A percentile compares a stretch with the other conserved stretches of the same genome.
These are phyloP conservation scores for Haliclona indistincta DNA, from an alignment of 37 sponge, comb jelly and placozoan species.

Conservation along the genomic window DNA sequence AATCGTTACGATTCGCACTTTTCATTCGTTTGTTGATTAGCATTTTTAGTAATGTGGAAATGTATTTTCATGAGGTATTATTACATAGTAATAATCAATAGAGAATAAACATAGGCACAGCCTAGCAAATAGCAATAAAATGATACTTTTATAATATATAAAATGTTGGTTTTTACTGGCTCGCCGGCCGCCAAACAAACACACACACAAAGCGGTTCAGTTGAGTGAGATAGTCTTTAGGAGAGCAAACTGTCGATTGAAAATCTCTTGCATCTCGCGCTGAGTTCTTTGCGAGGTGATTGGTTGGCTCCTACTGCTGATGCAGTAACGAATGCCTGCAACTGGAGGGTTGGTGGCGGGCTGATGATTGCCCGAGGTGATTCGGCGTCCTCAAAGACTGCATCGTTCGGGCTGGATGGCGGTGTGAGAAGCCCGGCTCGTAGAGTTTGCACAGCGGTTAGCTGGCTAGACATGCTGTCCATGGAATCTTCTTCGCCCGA, in stretches of 20 bases:
- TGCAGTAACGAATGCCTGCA: not conserved
- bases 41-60: no score
- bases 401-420: slow-evolving; percentile 73
- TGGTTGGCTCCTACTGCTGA: not conserved
- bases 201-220: not conserved
- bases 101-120: no score
- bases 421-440: slow-evolving; percentile 66
- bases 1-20: no score
- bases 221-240: not conserved
- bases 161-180: no score
- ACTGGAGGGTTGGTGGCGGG: not conserved
- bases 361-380: slow-evolving; percentile 1
- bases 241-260: slow-evolving; percentile 48
- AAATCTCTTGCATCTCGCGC: slow-evolving; percentile 70
- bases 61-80: no score
- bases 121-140: no score
- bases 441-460: not conserved
- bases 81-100: no score
- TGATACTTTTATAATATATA: no score
- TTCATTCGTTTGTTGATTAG: no score
- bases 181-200: no score
- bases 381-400: slow-evolving; percentile 5
- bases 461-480: not conserved
- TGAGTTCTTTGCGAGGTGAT: slow-evolving; percentile 22
- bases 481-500: not conserved